These are phyloP conservation scores for Dicrurus megarhynchus DNA, from an alignment of 2,113 vertebrate species.

Conservation along the genomic window DNA sequence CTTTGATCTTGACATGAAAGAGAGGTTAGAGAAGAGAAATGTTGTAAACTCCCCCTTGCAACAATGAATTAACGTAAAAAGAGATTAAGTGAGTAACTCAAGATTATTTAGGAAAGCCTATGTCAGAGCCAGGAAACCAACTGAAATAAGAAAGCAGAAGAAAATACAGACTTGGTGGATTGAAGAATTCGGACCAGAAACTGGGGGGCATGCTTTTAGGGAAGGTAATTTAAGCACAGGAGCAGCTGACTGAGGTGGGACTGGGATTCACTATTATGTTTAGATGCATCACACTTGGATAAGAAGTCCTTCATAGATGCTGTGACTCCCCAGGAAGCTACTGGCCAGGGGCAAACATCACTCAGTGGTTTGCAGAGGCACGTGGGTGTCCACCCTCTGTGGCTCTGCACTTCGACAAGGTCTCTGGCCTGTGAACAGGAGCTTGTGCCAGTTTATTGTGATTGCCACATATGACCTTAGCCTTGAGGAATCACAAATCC, in stretches of 20 bases:
- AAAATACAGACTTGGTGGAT: not conserved
- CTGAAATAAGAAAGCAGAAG: not conserved
- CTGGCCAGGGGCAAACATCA: not conserved
- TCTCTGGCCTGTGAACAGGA: not conserved
- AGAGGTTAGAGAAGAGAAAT: not conserved
- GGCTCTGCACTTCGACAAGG: not conserved
- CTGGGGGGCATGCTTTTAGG: not conserved
- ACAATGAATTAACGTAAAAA: not conserved
- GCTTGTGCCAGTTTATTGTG: not conserved
- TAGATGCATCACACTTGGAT: not conserved
- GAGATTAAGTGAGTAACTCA: not conserved
- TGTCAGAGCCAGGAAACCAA: not conserved
- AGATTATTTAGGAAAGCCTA: not conserved
- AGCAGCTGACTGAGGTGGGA: not conserved
- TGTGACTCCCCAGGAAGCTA: not conserved
- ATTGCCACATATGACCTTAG: not conserved
- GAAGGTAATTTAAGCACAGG: not conserved
- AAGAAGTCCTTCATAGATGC: not conserved
- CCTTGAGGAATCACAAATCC: not conserved
- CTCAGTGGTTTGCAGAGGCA: not conserved
- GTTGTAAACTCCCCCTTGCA: not conserved
- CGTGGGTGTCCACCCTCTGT: fast-evolving
- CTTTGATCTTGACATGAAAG: not conserved
- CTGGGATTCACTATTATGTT: not conserved
- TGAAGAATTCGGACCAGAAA: not conserved